Conservation (phyloP, 2,888 invertebrate genomes). For the Neuroscelio doddi region DNA sequence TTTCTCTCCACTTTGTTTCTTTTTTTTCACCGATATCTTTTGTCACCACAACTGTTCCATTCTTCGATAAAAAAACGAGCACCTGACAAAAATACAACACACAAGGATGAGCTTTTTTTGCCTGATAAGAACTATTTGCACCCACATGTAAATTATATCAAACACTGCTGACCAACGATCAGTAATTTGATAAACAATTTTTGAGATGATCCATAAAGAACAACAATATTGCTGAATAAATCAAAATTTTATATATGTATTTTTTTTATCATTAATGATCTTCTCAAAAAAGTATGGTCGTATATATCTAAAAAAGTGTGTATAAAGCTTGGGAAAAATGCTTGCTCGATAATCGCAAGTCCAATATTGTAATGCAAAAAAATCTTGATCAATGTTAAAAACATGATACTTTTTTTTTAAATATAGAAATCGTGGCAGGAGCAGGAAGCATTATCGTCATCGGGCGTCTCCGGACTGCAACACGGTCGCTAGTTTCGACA, state of each 20-base stretch:
- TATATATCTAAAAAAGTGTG: not conserved
- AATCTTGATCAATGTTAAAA: not conserved
- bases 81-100: conserved; percentile 13
- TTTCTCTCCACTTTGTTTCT: conserved; percentile 7
- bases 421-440: conserved; percentile 78
- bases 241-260: too few relatives aligned
- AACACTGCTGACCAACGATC: too few relatives aligned
- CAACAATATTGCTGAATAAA: too few relatives aligned
- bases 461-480: conserved; percentile 92
- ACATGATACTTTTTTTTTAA: not conserved
- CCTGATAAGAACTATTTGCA: not conserved
- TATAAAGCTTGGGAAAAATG: not conserved
- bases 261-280: too few relatives aligned
- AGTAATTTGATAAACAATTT: too few relatives aligned
- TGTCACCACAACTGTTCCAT: conserved; percentile 13
- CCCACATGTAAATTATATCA: conserved; percentile 18
- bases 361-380: too few relatives aligned
- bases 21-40: conserved; percentile 9
- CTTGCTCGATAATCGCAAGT: not conserved
- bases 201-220: too few relatives aligned
- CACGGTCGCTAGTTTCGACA: conserved; percentile 91
- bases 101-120: conserved; percentile 18
- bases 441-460: conserved; percentile 90
- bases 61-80: conserved; percentile 13
- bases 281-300: too few relatives aligned